These are phyloP conservation scores for Tachyglossus aculeatus DNA, from an alignment of 2,797 vertebrate species.

Conservation along the genomic window DNA sequence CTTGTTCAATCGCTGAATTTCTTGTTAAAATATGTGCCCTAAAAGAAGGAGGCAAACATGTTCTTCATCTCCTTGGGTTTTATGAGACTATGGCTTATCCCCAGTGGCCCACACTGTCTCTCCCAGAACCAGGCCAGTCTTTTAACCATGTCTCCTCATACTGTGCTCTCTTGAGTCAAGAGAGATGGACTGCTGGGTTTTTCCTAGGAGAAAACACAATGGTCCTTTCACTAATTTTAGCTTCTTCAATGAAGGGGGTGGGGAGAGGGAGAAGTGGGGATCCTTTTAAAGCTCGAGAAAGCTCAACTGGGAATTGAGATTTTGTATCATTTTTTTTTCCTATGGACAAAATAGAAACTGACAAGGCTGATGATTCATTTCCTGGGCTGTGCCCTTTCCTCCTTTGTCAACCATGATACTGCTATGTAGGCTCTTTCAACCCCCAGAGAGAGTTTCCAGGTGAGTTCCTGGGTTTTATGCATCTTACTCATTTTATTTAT, in stretches of 20 bases:
- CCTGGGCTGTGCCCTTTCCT: neutral
- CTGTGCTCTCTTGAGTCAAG: neutral
- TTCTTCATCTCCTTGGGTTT: conserved; percentile 24
- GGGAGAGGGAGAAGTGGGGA: neutral
- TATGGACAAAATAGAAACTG: conserved; percentile 40
- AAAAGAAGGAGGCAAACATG: neutral
- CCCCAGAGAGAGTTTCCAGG: conserved; percentile 16
- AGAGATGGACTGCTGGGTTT: neutral
- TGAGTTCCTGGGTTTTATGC: neutral
- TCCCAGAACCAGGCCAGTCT: neutral
- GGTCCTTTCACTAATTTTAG: conserved; percentile 40
- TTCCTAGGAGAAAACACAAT: neutral
- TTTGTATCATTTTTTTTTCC: conserved; percentile 20
- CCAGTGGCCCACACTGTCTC: neutral
- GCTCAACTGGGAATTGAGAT: neutral
- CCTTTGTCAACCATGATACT: neutral
- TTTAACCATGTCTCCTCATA: neutral
- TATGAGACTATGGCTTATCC: neutral
- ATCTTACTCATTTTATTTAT: conserved; percentile 5
- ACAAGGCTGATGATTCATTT: conserved; percentile 42
- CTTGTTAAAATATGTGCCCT: conserved; percentile 19
- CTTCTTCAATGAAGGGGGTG: conserved; percentile 7
- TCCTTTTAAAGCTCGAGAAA: neutral
- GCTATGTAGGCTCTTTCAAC: fast-evolving
- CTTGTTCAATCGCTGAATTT: conserved; percentile 41